phyloP scores from a whole-genome alignment of 64 coral and sea anemone genomes.

The Pocillopora damicornis region DNA sequence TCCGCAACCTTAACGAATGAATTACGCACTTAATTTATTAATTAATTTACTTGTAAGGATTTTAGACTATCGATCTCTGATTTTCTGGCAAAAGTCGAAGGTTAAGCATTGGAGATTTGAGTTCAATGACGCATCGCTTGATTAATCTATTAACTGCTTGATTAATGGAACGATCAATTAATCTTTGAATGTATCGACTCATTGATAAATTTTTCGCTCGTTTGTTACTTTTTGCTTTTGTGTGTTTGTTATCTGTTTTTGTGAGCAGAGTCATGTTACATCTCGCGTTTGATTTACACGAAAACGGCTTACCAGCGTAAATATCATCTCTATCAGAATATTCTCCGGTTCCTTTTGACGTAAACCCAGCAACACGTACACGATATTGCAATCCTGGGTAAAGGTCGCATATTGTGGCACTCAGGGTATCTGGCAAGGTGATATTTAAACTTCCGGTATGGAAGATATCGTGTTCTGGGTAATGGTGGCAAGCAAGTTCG shows the following conservation, averaged over 20 bases:
- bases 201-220: no score
- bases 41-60: not conserved
- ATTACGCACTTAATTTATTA: not conserved
- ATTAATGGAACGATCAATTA: no score
- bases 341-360: not conserved
- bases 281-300: not conserved
- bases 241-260: not conserved
- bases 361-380: not conserved
- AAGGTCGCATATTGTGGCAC: not conserved
- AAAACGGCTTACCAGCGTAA: not conserved
- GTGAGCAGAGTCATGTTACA: no score
- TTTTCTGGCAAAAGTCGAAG: no score
- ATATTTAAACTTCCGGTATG: not conserved
- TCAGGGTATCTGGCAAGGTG: not conserved
- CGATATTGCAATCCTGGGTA: not conserved
- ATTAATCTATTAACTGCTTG: no score
- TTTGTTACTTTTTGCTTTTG: not conserved
- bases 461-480: not conserved
- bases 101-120: no score
- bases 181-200: no score
- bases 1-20: not conserved
- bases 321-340: not conserved
- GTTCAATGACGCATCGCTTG: no score
- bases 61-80: no score
- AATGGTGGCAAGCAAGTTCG: not conserved